Evolutionary conservation across 2,797 vertebrate genomes (phyloP), one percentile per base, ranked within the genome.

Genomic region (Lutjanus campechanus): DNA sequence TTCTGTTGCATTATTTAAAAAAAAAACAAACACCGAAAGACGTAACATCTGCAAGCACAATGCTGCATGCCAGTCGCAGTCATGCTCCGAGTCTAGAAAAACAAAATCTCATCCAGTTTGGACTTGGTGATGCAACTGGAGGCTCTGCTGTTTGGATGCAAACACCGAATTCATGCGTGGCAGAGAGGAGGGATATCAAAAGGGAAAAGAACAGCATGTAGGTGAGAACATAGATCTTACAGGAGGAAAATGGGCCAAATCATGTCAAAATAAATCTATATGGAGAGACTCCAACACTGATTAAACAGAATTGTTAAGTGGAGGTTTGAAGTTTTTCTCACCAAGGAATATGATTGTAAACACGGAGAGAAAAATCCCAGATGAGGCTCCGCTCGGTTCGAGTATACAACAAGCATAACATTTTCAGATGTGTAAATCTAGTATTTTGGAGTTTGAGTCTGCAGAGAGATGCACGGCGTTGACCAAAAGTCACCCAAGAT

Each of bases 221-320:
- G 91, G 89, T 94, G 92, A 92, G 92, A 91, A 90, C 90, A 91
- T 86, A 91, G 88, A 93, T 93, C 91, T 89, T 93, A 93, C 91
- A 88, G 84, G 87, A 89, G 84, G 85, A 91, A 94, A 95, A 92
- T 91, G 91, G 93, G 91, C 94, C 89, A 93, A 92, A 93, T 95
- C 92, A 88, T 93, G 93, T 95, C 94, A 94, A 95, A 95, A 95
- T 95, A 94, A 93, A 96, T 95, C 94, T 94, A 95, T 95, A 94
- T 93, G 90, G 92, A 95, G 93, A 90, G 90, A 94, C 93, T 95
- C 92, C 92, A 95, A 91, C 90, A 79, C 94, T 95, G 94, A 96
- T 96, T 95, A 96, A 96, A 96, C 95, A 94, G 95, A 96, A 96
- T 96, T 95, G 93, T 92, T 95, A 95, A 96, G 93, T 93, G 91